Evolutionary conservation across 2,888 invertebrate species (phyloP).

Genomic region (Hedychridium roseum): DNA sequence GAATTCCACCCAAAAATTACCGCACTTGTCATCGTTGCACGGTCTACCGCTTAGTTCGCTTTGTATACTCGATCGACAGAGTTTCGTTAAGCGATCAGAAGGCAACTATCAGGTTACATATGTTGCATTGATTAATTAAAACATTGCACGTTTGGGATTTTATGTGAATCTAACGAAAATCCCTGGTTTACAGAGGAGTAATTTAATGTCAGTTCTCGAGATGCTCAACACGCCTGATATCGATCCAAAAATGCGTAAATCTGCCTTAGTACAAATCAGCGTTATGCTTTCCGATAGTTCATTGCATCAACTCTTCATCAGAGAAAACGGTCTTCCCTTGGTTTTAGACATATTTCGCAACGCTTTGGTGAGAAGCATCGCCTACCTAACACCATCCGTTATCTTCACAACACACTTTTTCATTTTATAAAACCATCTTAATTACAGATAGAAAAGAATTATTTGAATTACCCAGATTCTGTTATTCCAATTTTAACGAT

Average conservation of each 20-base stretch:
- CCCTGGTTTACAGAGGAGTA: constrained; percentile 61
- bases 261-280: constrained; percentile 73
- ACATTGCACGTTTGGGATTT: no score
- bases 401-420: background rate
- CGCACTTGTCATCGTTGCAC: constrained; percentile 64
- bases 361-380: constrained; percentile 54
- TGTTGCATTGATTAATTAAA: constrained; percentile 2
- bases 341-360: constrained; percentile 64
- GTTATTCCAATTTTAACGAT: constrained; percentile 65
- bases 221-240: constrained; percentile 59
- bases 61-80: constrained; percentile 58
- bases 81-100: constrained; percentile 41
- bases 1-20: constrained; percentile 62
- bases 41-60: constrained; percentile 64
- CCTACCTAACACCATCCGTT: no score
- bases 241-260: constrained; percentile 74
- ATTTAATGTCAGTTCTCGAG: constrained; percentile 59
- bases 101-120: constrained; percentile 55
- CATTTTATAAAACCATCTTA: background rate
- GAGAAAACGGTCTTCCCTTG: constrained; percentile 67
- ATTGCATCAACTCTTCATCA: constrained; percentile 70
- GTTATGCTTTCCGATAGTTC: constrained; percentile 73
- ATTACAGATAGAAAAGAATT: constrained; percentile 62
- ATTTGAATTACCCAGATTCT: constrained; percentile 66
- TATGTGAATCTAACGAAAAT: no score